A percentile compares a stretch with the other conserved stretches of the same genome.
Conservation (phyloP, 2,888 invertebrate genomes). For the Apamea crenata region DNA sequence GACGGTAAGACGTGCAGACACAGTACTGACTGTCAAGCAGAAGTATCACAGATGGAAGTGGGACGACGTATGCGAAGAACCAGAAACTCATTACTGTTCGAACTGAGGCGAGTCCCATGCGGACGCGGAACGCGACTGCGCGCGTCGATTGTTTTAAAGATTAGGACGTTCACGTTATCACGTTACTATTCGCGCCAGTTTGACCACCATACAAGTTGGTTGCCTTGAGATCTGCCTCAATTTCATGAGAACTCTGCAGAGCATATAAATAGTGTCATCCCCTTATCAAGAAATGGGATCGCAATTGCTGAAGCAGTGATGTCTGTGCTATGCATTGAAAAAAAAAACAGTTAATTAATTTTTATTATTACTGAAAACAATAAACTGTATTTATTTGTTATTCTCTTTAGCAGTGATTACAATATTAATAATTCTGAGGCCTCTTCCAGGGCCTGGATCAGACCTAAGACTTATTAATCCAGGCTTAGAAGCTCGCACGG, state of each 20-base stretch:
- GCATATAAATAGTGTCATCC: not conserved
- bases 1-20: not conserved
- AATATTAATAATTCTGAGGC: not conserved
- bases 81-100: not conserved
- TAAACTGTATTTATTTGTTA: too few species aligned
- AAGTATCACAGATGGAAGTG: not conserved
- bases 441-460: not conserved
- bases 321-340: not conserved
- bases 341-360: not conserved
- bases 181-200: not conserved
- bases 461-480: not conserved
- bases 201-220: not conserved
- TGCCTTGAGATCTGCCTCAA: not conserved
- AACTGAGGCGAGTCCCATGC: not conserved
- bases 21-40: not conserved
- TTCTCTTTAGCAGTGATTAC: not conserved
- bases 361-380: too few species aligned
- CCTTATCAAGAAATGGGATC: not conserved
- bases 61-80: not conserved
- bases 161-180: not conserved
- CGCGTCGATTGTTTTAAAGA: not conserved
- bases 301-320: not conserved
- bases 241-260: not conserved
- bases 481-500: not conserved
- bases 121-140: not conserved